Evolutionary conservation across 2,113 vertebrate species (phyloP).

Genomic region (Eupsittula cactorum): DNA sequence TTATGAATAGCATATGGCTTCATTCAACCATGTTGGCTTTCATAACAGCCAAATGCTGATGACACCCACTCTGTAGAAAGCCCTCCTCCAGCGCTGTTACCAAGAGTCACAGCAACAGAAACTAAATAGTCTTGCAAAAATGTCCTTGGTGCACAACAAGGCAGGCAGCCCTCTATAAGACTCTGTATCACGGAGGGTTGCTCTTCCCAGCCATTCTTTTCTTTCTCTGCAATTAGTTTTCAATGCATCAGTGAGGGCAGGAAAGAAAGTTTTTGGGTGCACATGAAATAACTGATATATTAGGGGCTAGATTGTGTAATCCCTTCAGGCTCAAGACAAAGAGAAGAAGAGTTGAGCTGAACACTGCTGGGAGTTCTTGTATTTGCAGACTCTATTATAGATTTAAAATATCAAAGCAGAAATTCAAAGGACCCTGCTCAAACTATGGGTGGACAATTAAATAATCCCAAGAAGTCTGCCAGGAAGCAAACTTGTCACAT

Average conservation of each 20-base stretch:
- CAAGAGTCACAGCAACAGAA: background rate
- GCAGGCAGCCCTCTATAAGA: accelerated
- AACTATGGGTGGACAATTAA: background rate
- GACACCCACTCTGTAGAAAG: background rate
- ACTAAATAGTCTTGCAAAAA: background rate
- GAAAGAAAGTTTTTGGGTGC: background rate
- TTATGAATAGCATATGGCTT: background rate
- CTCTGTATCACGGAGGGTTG: background rate
- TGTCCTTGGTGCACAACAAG: background rate
- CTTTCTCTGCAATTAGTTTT: background rate
- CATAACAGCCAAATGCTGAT: background rate
- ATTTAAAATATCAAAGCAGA: background rate
- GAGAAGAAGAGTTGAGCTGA: background rate
- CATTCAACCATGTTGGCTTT: background rate
- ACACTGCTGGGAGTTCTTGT: background rate
- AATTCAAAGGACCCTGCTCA: background rate
- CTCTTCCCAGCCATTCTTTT: background rate
- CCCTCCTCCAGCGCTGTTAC: background rate
- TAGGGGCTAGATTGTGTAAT: background rate
- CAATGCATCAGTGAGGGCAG: background rate
- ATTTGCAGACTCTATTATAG: background rate
- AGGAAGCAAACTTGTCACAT: background rate
- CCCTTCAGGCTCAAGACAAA: background rate
- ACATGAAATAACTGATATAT: background rate
- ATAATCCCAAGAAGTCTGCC: background rate